phyloP scores from a whole-genome alignment of 2,888 invertebrate species.

The Andrena dorsata region DNA sequence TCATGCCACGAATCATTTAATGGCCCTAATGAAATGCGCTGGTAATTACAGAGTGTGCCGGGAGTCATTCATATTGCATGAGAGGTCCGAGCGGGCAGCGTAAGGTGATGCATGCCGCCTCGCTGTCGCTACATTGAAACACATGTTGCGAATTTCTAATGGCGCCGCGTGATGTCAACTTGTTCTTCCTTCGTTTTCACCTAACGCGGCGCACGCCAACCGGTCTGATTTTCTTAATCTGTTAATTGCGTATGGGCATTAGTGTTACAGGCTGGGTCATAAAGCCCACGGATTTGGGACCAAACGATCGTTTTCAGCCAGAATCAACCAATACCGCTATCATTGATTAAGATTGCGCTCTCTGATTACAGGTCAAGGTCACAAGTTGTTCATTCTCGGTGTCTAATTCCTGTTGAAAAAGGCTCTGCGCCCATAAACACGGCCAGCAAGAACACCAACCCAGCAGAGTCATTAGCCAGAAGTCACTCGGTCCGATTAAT shows the following conservation, averaged over 20 bases:
- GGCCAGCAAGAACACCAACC: slow-evolving; percentile 37
- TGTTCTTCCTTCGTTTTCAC: slow-evolving; percentile 50
- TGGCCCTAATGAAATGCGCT: slow-evolving; percentile 78
- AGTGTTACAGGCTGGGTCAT: neutral
- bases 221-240: slow-evolving; percentile 44
- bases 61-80: slow-evolving; percentile 79
- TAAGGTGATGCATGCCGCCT: slow-evolving; percentile 70
- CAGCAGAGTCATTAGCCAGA: slow-evolving; percentile 57
- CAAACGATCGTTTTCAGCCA: too few species aligned
- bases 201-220: slow-evolving; percentile 28
- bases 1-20: slow-evolving; percentile 80
- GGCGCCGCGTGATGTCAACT: slow-evolving; percentile 57
- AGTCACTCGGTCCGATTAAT: slow-evolving; percentile 65
- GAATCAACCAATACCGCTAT: too few species aligned
- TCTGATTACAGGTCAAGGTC: too few species aligned
- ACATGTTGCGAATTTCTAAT: slow-evolving; percentile 76
- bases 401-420: neutral
- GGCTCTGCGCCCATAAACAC: slow-evolving; percentile 5
- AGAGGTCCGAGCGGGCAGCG: slow-evolving; percentile 71
- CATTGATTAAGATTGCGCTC: too few species aligned
- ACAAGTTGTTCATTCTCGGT: neutral
- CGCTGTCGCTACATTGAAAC: slow-evolving; percentile 72
- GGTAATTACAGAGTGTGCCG: slow-evolving; percentile 77
- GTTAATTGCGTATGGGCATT: slow-evolving; percentile 57
- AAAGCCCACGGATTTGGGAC: too few species aligned